Evolutionary conservation across 2,797 vertebrate genomes (phyloP), one percentile per base, ranked within the genome.

Genomic region (Natrix natrix): DNA sequence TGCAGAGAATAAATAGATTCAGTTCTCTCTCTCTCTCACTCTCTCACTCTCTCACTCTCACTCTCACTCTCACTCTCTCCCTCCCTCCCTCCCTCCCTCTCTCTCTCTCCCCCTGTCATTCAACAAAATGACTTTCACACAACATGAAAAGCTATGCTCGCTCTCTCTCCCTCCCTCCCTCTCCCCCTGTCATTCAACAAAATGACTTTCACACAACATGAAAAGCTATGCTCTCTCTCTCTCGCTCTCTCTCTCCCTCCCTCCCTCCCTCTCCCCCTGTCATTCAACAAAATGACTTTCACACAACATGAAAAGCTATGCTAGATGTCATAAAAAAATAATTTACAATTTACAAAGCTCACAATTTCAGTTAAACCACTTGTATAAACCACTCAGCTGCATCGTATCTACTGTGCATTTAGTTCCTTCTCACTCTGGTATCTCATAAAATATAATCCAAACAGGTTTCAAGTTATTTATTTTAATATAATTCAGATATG

Each of bases 301-400:
- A 90, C 86, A 89, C 0, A 13, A 59, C 92, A 54, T 87, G 86
- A 37, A 43, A 56, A 93, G 93, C 37, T 8, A 57, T 8, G 20
- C 78, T 78, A 88, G 90, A 87, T 91, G 89, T 93, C 95, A 92
- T 94, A 93, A 96, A 95, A 95, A 96, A 91, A 96, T 95, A 95
- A 97, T 97, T 96, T 94, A 24, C 94, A 93, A 89, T 95, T 93
- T 95, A 59, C 91, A 91, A 74, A 94, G 93, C 93, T 93, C 87
- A 95, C 95, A 94, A 90, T 94, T 94, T 95, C 93, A 90, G 93
- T 52, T 93, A 93, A 95, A 95, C 96, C 96, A 95, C 92, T 94
- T 96, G 94, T 69, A 94, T 94, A 37, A 37, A 37, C 32, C 32
- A 37, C 97, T 95, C 95, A 94, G 92, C 93, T 91, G 87, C 89